Percentiles rank a stretch among this genome's conserved stretches.
Conservation (phyloP, 2,888 invertebrate genomes). For the Lasioglossum villosulum region DNA sequence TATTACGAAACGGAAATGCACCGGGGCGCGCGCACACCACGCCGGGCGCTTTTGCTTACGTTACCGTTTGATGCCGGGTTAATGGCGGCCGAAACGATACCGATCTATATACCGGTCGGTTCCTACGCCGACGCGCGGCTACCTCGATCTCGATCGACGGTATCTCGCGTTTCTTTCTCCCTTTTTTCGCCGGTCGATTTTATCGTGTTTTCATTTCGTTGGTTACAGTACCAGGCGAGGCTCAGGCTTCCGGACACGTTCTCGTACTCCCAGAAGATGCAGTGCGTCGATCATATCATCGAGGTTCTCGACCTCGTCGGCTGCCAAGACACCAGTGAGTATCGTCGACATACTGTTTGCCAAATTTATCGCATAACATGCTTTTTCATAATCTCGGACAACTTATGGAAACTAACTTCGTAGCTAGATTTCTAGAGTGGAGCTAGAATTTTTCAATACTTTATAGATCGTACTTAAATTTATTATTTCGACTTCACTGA, state of each 20-base stretch:
- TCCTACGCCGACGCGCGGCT: not conserved
- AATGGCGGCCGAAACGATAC: constrained; percentile 37
- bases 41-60: constrained; percentile 60
- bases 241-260: constrained; percentile 90
- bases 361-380: not conserved
- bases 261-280: constrained; percentile 90
- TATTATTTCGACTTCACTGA: not conserved
- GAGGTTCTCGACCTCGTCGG: constrained; percentile 90
- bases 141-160: not conserved
- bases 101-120: constrained; percentile 22
- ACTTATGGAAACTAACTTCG: not conserved
- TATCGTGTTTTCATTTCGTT: constrained; percentile 18
- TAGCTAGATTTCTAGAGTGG: no score
- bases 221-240: constrained; percentile 86
- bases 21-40: constrained; percentile 51
- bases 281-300: constrained; percentile 91
- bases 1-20: constrained; percentile 72
- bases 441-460: not conserved
- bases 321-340: constrained; percentile 91
- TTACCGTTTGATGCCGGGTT: constrained; percentile 62
- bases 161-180: not conserved
- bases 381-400: not conserved
- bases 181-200: not conserved
- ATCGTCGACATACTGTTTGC: constrained; percentile 24
- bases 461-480: not conserved